Evolutionary conservation across 2,797 vertebrate genomes (phyloP), one percentile per base, ranked within the genome.

Genomic region (Neosilurus mollespiculum): DNA sequence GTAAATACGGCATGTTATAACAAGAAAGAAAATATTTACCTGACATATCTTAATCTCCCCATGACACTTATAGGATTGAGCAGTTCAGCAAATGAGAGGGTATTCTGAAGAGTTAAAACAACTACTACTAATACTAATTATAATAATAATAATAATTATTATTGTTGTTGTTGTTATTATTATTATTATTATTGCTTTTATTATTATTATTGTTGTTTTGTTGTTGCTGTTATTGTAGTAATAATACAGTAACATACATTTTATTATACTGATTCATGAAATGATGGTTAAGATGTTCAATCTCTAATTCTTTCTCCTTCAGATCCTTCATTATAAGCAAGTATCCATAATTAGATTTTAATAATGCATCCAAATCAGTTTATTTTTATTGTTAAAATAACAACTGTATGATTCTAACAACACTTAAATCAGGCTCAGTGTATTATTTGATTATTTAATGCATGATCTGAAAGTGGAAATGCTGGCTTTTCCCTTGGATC

Each of bases 381-480:
- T 56, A 73, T 15, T 11, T 30, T 56, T 7, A 16, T 26, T 72
- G 14, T 73, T 73, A 54, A 30, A 73, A 11, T 18, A 73, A 73
- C 34, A 20, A 75, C 7, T 75, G 72, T 34, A 30, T 56, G 14
- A 8, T 75, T 20, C 56, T 75, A 34, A 75, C 16, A 58, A 34
- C 53, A 75, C 9, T 15, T 24, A 3, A 71, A 0, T 0, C 69
- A 71, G 69, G 1, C 65, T 67, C 22, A 69, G 1, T n/a, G 37
- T 30, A 56, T 73, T 73, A 73, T 54, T 53, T 56, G 51, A 30
- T 73, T 18, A 73, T n/a, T 70, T 65, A 30, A 14, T 51, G 11
- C 20, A 49, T 51, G 67, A 49, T 70, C 43, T 70, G 37, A 73
- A 59, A 58, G 18, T 76, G 53, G 73, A 76, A 22, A 76, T 15